Base-by-base conservation (phyloP, 1,140 invertebrate species). In the Drosophila subpulchrella region DNA sequence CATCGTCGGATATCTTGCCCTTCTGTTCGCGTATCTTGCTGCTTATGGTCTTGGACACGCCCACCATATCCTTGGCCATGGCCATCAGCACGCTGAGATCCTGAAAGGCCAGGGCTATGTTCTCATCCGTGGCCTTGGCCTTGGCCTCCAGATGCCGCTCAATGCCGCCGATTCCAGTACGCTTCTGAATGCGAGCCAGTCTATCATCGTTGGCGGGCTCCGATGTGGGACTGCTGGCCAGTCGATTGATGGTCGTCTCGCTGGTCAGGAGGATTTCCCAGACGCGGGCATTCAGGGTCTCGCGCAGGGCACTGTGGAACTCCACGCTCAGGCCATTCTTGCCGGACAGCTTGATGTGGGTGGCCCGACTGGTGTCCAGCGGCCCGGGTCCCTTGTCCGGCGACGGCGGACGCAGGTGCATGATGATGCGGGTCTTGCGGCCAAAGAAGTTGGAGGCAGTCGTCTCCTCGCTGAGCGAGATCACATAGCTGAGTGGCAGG, bases 61-160 rank as follows among this genome's bases (percentile, higher is more conserved):
- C 92, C 17, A 99, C 98, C 98, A 99, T 99, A 73, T 99, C 98
- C 93, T 99, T 97, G 5, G 98, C 98, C 95, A 98, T 98, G 60
- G 95, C 95, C 96, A 99, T 99, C 0, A 99, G 93, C 90, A 98
- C 84, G 85, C 94, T 97, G 17, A 99, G 94, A 94, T 99, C 99
- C 94, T 99, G 96, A 93, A 99, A 99, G 15, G 98, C 98, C 71
- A 96, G 93, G 27, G 94, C 96, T 79, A 99, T 99, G 92, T 96
- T 98, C 83, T 97, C 95, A 93, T 99, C 97, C 0, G 97, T 98
- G 24, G 96, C 96, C 92, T 97, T 96, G 42, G 98, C 96, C 89
- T 97, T 96, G 83, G 98, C 96, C 91, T 98, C 95, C 53, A 99
- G 94, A 81, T 96, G 96, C 84, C 97, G 95, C 93, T 99, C 98